Base-by-base conservation (phyloP, 37 sponge, comb jelly and placozoan species). In the Corticium candelabrum region DNA sequence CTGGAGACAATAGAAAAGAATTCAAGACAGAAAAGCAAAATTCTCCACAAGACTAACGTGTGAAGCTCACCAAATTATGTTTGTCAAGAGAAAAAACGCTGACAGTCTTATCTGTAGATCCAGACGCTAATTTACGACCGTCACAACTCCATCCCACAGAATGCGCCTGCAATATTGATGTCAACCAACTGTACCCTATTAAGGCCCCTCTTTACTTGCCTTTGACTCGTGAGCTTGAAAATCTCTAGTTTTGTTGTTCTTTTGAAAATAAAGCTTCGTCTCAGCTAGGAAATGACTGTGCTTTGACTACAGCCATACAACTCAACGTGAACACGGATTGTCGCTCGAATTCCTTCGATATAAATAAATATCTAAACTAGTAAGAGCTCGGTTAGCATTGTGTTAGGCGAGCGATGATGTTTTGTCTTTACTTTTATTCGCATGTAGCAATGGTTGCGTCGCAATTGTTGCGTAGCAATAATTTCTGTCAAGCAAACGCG, bases 131-230 rank as follows among this genome's bases (percentile, higher is more conserved):
- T 5, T 87, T 79, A 39, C 71, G 82, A 0, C 99, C 99, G 76
- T 91, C 92, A 67, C 88, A 94, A 68, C 80, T 94, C 99, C 99
- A 97, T 1, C 86, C 90, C 11, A 97, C 95, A 68, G 95, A 93
- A 70, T 97, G 99, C 1, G 91, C 99, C 92, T 96, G 78, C 62
- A 50, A 21, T n/a, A n/a, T n/a, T n/a, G n/a, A n/a, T n/a, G n/a
- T n/a, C n/a, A n/a, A n/a, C n/a, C n/a, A n/a, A 27, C 11, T 50
- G 15, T 11, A 50, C 62, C 15, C 11, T 50, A 27, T 21, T n/a
- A n/a, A n/a, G n/a, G n/a, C n/a, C n/a, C n/a, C n/a, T 21, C 62
- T 27, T 27, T 50, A 50, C 62, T 50, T 50, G 21, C 62, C 21
- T 50, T 50, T 21, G 62, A 50, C 21, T 50, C 62, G 62, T 50